Percentiles rank a stretch among this genome's conserved stretches.
Evolutionary conservation across 2,888 invertebrate species (phyloP).

Genomic region (Hartigia nigra): DNA sequence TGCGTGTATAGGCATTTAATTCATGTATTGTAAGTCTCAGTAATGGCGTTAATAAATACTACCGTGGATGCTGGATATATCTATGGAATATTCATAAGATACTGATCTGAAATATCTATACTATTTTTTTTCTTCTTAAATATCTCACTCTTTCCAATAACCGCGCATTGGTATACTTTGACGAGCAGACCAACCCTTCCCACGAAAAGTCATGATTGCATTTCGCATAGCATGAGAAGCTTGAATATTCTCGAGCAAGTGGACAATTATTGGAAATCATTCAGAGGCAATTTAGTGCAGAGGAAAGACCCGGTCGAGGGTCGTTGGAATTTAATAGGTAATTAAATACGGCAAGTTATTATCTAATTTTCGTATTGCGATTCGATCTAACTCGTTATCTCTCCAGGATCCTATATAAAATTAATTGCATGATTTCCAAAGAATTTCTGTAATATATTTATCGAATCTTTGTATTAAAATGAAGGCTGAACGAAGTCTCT

Average conservation of each 20-base stretch:
- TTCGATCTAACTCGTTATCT: too few relatives aligned
- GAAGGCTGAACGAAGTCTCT: background rate
- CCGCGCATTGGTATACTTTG: background rate
- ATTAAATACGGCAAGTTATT: background rate
- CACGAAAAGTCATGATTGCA: background rate
- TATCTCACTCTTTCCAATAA: background rate
- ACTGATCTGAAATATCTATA: background rate
- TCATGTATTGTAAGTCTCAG: background rate
- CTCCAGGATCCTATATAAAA: background rate
- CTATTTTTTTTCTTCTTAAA: background rate
- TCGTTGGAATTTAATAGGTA: background rate
- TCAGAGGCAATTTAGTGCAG: background rate
- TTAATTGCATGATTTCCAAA: background rate
- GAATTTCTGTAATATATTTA: background rate
- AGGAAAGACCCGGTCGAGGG: background rate
- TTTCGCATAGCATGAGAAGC: background rate
- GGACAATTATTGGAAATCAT: background rate
- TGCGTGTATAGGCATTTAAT: background rate
- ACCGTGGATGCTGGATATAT: background rate
- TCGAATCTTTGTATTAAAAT: background rate
- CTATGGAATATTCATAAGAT: background rate
- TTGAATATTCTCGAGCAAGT: background rate
- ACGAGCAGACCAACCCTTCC: background rate
- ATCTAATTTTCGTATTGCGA: too few relatives aligned
- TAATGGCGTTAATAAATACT: background rate